phyloP scores from a whole-genome alignment of 2,113 vertebrate species.

The Struthio camelus region DNA sequence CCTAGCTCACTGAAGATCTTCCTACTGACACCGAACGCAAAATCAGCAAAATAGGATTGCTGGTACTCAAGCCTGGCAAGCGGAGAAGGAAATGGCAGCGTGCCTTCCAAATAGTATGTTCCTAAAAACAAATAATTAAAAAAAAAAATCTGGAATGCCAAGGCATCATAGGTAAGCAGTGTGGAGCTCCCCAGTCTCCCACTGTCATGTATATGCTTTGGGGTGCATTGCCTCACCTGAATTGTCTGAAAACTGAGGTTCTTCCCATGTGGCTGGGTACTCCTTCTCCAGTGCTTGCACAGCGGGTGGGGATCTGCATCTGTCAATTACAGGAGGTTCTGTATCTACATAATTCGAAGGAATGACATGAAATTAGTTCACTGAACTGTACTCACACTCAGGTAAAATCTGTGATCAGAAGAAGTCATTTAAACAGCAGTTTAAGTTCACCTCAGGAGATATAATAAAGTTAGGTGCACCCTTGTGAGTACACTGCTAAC shows the following conservation, averaged over 20 bases:
- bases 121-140: not conserved
- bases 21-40: not conserved
- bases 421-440: not conserved
- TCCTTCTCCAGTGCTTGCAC: slow-evolving; percentile 80
- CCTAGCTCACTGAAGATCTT: not conserved
- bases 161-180: not conserved
- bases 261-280: slow-evolving; percentile 85
- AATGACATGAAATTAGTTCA: slow-evolving; percentile 13
- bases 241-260: slow-evolving; percentile 98
- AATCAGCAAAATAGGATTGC: not conserved
- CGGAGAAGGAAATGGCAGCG: not conserved
- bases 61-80: not conserved
- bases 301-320: slow-evolving; percentile 90
- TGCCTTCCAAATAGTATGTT: not conserved
- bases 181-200: not conserved
- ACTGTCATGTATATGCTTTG: not conserved
- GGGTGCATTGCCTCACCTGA: slow-evolving; percentile 81
- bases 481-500: not conserved
- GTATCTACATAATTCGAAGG: slow-evolving; percentile 79
- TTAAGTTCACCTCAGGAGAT: not conserved
- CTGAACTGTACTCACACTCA: not conserved
- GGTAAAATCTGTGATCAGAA: not conserved
- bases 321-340: slow-evolving; percentile 94
- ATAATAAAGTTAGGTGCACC: not conserved
- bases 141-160: not conserved